A percentile compares a stretch with the other conserved stretches of the same genome.
Conservation (phyloP, 1,140 invertebrate species). For the Ceratina japonica region DNA sequence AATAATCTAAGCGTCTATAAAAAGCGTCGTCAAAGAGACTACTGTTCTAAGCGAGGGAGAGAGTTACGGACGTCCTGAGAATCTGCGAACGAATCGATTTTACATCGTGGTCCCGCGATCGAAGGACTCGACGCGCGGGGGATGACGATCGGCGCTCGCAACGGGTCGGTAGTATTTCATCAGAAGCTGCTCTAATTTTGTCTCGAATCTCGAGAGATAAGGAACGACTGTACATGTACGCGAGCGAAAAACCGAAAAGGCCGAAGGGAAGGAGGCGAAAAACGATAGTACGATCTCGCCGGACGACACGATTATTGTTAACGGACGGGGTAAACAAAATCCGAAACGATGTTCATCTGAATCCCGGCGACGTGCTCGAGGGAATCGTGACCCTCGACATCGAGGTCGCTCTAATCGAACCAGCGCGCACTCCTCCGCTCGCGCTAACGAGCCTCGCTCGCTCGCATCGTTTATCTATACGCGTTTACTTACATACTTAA, state of each 20-base stretch:
- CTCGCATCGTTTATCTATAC: background rate
- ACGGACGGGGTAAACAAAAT: slow-evolving; percentile 32
- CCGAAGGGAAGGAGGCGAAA: too few species aligned
- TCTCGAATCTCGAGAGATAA: background rate
- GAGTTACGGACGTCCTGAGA: too few species aligned
- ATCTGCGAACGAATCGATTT: too few species aligned
- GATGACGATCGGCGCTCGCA: background rate
- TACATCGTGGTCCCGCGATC: background rate
- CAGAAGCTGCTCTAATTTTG: background rate
- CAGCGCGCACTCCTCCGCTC: slow-evolving; percentile 13
- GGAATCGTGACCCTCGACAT: slow-evolving; percentile 40
- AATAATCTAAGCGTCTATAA: background rate
- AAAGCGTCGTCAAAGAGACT: background rate
- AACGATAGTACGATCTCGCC: background rate
- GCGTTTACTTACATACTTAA: background rate
- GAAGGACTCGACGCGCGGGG: too few species aligned
- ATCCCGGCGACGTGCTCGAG: slow-evolving; percentile 1
- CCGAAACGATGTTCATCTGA: slow-evolving; percentile 15
- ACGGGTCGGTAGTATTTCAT: background rate
- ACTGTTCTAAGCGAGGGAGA: too few species aligned
- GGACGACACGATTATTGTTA: slow-evolving; percentile 13
- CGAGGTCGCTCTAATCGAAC: slow-evolving; percentile 37
- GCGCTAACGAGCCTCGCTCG: slow-evolving; percentile 1
- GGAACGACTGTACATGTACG: background rate
- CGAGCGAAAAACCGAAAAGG: background rate